A percentile compares a stretch with the other conserved stretches of the same genome.
Conservation (phyloP, 2,888 invertebrate species). For the Macrophya annulata region DNA sequence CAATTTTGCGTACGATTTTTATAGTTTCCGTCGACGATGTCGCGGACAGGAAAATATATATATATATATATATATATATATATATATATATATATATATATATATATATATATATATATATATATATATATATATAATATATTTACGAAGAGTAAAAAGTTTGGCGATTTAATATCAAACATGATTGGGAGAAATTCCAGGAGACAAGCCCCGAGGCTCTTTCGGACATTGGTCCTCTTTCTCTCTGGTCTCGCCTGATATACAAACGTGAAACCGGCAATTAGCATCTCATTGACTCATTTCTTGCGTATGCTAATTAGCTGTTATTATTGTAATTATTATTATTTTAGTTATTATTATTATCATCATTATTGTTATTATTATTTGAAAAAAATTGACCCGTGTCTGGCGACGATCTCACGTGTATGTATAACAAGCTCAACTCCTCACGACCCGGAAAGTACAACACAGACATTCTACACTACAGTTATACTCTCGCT, state of each 20-base stretch:
- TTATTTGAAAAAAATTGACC: background rate
- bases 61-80: too few relatives aligned
- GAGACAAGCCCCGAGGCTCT: background rate
- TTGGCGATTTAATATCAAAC: background rate
- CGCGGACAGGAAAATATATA: too few relatives aligned
- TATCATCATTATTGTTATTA: conserved; percentile 7
- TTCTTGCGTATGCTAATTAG: conserved; percentile 74
- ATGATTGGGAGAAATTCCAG: background rate
- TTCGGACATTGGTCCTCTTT: background rate
- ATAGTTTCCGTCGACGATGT: too few relatives aligned
- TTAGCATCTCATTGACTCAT: conserved; percentile 78
- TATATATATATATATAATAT: background rate
- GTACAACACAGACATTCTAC: background rate
- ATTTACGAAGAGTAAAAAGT: background rate
- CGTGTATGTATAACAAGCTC: background rate
- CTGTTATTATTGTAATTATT: background rate
- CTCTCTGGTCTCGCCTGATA: background rate
- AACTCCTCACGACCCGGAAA: background rate
- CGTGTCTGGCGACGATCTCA: background rate
- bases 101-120: too few relatives aligned
- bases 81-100: too few relatives aligned
- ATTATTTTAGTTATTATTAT: conserved; percentile 23
- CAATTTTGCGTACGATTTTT: too few relatives aligned
- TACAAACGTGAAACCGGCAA: conserved; percentile 69
- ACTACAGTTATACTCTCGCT: background rate